Evolutionary conservation across 2,888 invertebrate genomes (phyloP).

Genomic region (Aproaerema taeniolella): DNA sequence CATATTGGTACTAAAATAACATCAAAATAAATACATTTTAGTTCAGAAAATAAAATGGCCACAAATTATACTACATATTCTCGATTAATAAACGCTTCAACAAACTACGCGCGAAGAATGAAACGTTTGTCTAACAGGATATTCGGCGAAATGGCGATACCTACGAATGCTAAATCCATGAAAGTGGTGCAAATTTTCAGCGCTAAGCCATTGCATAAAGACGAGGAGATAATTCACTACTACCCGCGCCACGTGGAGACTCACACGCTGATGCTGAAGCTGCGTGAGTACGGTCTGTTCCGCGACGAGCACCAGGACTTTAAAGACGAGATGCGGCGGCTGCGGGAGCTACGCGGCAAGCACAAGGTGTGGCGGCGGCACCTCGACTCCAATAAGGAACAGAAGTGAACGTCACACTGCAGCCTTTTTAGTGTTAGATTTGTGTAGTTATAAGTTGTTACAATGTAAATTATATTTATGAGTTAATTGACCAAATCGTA

Average conservation of each 20-base stretch:
- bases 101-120: constrained; percentile 91
- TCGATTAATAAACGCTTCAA: constrained; percentile 81
- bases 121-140: constrained; percentile 90
- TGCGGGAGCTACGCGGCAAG: constrained; percentile 87
- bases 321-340: constrained; percentile 89
- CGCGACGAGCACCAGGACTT: constrained; percentile 94
- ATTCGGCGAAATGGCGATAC: constrained; percentile 90
- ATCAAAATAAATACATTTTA: no score
- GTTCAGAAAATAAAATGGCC: constrained; percentile 54
- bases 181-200: constrained; percentile 88
- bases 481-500: no score
- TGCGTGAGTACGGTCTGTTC: constrained; percentile 87
- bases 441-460: no score
- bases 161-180: constrained; percentile 86
- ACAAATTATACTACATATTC: constrained; percentile 84
- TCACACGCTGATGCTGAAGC: constrained; percentile 81
- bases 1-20: no score
- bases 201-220: constrained; percentile 84
- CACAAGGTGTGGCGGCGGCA: constrained; percentile 73
- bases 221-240: constrained; percentile 85
- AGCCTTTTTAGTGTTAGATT: no score
- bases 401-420: no score
- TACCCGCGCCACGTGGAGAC: constrained; percentile 92
- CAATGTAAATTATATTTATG: no score
- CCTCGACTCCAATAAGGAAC: constrained; percentile 33